Conservation (phyloP, 2,888 invertebrate genomes). For the Bombylius discolor region DNA sequence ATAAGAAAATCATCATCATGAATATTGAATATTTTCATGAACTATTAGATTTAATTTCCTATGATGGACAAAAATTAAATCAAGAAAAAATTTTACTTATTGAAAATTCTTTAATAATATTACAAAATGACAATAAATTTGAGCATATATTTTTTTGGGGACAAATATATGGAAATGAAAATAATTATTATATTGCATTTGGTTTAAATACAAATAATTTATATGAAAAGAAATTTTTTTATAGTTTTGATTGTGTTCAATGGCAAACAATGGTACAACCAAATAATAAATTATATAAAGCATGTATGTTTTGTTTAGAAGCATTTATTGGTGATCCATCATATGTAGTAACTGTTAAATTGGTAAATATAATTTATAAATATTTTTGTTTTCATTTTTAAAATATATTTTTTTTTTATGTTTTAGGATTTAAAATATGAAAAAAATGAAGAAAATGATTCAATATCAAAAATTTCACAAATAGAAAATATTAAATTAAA, state of each 20-base stretch:
- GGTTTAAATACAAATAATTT: slow-evolving; percentile 65
- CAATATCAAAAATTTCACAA: slow-evolving; percentile 26
- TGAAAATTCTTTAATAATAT: slow-evolving; percentile 61
- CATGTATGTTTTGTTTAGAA: slow-evolving; percentile 25
- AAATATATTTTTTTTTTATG: neutral
- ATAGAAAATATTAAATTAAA: slow-evolving; percentile 46
- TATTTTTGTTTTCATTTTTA: neutral
- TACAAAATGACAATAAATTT: slow-evolving; percentile 79
- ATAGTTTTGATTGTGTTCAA: slow-evolving; percentile 56
- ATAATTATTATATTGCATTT: slow-evolving; percentile 73
- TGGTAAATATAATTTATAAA: slow-evolving; percentile 20
- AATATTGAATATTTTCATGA: slow-evolving; percentile 30
- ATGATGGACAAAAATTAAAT: slow-evolving; percentile 55
- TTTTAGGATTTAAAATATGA: slow-evolving; percentile 38
- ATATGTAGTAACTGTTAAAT: slow-evolving; percentile 19
- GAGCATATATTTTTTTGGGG: slow-evolving; percentile 76
- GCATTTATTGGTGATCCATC: slow-evolving; percentile 30
- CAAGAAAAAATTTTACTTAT: slow-evolving; percentile 59
- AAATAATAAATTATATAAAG: slow-evolving; percentile 24
- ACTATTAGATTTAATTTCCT: slow-evolving; percentile 31
- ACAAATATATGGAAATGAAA: slow-evolving; percentile 57
- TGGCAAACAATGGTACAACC: slow-evolving; percentile 50
- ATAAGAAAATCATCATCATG: slow-evolving; percentile 18
- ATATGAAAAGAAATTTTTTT: slow-evolving; percentile 59
- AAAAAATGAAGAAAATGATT: slow-evolving; percentile 37